Base-by-base conservation (phyloP, 2,113 vertebrate species). In the Amblyopsis rosae region DNA sequence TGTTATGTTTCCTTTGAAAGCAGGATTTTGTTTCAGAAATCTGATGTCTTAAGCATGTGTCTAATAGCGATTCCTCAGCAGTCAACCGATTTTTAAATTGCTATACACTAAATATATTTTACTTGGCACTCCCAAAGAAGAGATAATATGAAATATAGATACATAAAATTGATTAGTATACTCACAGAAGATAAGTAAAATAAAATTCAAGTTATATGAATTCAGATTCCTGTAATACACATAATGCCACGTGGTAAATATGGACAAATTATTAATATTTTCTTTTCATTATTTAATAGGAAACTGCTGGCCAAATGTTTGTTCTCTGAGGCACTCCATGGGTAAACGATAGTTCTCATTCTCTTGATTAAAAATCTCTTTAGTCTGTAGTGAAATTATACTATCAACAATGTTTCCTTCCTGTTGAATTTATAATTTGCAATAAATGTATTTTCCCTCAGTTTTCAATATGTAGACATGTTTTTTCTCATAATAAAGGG, bases 1-100 rank as follows among this genome's bases (percentile, higher is more conserved):
- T 8, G 65, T 81, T 82, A 85, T 80, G 76, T 86, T 90, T 90
- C 71, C 72, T 70, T 72, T 72, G 78, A 93, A 93, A 94, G 89
- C 89, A 95, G 93, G 96, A 96, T 98, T 98, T 98, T 98, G 96
- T 98, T 98, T 95, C 94, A 98, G 94, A 98, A 98, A 96, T 98
- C 95, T 91, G 83, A 70, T 88, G 91, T 93, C 84, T 94, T 94
- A 92, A 90, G 73, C 86, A 90, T 89, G 90, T 88, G 82, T 84
- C 88, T 86, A 89, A 90, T 47, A 69, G 67, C 79, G 80, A 90
- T 80, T 82, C 82, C 82, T 90, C 72, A 65, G 77, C 73, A 60
- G 72, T 89, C 86, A 88, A 80, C 67, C 19, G 1, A 80, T 69
- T 82, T 89, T 73, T 81, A 69, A 83, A 87, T 81, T 89, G 73